phyloP scores from a whole-genome alignment of 1,140 invertebrate genomes.

The Mactra quadrangularis region DNA sequence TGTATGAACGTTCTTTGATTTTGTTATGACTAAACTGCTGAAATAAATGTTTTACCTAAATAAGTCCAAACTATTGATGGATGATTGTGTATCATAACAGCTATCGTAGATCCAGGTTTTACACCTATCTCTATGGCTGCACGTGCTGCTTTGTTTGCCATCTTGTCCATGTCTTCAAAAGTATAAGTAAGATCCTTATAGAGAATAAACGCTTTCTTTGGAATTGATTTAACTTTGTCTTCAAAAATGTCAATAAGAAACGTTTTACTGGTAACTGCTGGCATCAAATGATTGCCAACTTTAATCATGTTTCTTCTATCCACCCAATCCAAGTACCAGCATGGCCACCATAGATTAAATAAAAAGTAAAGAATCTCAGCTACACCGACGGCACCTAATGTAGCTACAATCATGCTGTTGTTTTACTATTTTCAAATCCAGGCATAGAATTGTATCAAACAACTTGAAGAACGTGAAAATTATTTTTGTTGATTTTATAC shows the following conservation, averaged over 20 bases:
- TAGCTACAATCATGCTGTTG: no score
- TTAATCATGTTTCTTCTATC: neutral
- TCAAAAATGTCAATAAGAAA: conserved; percentile 67
- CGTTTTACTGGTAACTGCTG: neutral
- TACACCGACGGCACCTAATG: neutral
- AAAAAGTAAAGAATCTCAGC: conserved; percentile 26
- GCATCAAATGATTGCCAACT: neutral
- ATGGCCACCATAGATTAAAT: conserved; percentile 20
- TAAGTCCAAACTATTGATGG: conserved; percentile 71
- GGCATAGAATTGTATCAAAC: no score
- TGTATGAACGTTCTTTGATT: no score
- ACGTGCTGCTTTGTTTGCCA: conserved; percentile 65
- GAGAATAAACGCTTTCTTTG: conserved; percentile 66
- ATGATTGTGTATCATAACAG: conserved; percentile 72
- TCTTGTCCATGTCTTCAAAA: conserved; percentile 64
- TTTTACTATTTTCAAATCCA: no score
- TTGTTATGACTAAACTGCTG: no score
- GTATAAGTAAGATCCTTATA: conserved; percentile 63
- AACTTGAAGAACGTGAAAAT: no score
- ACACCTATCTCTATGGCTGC: conserved; percentile 60
- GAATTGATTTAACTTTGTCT: conserved; percentile 42
- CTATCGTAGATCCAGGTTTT: conserved; percentile 57
- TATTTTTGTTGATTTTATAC: no score
- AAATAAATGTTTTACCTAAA: no score
- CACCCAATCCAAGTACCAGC: conserved; percentile 40